Evolutionary conservation across 2,888 invertebrate genomes (phyloP).

Genomic region (Gisinianus flammeolus): DNA sequence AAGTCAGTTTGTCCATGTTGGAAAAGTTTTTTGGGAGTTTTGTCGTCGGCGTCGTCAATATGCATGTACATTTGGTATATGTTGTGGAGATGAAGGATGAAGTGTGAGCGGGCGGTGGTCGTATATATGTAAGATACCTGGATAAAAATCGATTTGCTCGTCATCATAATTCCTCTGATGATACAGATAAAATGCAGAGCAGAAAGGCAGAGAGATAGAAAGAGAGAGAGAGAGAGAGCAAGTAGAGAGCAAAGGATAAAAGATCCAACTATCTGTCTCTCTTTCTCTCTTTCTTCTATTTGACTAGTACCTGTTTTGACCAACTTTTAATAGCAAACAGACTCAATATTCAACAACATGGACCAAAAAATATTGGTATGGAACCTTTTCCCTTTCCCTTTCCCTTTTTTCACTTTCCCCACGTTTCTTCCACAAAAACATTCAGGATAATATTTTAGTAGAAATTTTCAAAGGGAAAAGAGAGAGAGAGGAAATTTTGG

Average conservation of each 20-base stretch:
- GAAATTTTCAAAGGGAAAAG: too few relatives aligned
- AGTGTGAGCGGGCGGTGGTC: not conserved
- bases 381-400: not conserved
- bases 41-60: not conserved
- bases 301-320: too few relatives aligned
- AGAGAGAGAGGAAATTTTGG: too few relatives aligned
- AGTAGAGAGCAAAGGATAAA: not conserved
- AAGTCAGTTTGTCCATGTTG: not conserved
- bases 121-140: not conserved
- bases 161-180: conserved; percentile 22
- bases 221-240: not conserved
- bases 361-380: too few relatives aligned
- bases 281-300: not conserved
- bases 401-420: not conserved
- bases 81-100: not conserved
- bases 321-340: too few relatives aligned
- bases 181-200: conserved; percentile 21
- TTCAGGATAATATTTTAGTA: too few relatives aligned
- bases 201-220: not conserved
- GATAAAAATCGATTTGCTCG: conserved; percentile 9
- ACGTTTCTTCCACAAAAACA: not conserved
- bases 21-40: not conserved
- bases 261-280: not conserved
- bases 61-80: not conserved
- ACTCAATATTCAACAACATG: too few relatives aligned